phyloP scores from a whole-genome alignment of 2,888 invertebrate genomes.

The Cynaeus angustus region DNA sequence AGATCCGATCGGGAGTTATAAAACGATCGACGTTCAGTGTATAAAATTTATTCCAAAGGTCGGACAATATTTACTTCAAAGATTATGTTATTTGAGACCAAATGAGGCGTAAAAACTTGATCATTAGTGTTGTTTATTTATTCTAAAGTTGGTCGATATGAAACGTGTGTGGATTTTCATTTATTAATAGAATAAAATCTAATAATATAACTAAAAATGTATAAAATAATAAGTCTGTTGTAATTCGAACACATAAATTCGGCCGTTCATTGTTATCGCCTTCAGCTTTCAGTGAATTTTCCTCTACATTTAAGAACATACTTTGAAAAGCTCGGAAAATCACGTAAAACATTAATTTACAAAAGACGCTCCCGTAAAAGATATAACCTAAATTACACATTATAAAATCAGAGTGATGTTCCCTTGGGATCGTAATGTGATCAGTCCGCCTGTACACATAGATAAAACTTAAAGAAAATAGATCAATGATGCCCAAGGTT shows the following conservation, averaged over 20 bases:
- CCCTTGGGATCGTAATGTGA: not conserved
- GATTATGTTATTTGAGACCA: too few species aligned
- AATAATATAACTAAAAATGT: constrained; percentile 4
- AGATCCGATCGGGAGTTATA: too few species aligned
- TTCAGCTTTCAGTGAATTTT: constrained; percentile 32
- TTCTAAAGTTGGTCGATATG: too few species aligned
- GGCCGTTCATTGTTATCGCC: constrained; percentile 18
- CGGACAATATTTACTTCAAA: too few species aligned
- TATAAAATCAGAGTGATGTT: constrained; percentile 20
- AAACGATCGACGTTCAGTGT: too few species aligned
- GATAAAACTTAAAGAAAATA: not conserved
- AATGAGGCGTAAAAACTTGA: too few species aligned
- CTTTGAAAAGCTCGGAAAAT: constrained; percentile 30
- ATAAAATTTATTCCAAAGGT: too few species aligned
- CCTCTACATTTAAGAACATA: constrained; percentile 33
- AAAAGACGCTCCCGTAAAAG: constrained; percentile 16
- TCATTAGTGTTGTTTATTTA: too few species aligned
- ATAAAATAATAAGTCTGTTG: constrained; percentile 29
- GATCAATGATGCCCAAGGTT: too few species aligned
- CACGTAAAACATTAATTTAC: constrained; percentile 30
- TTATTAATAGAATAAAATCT: too few species aligned
- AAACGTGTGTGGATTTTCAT: too few species aligned
- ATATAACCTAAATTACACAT: constrained; percentile 17
- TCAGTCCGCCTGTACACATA: not conserved
- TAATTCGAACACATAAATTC: constrained; percentile 26